phyloP scores from a whole-genome alignment of 92 coral and sea anemone genomes.

The Epizoanthus scotinus region DNA sequence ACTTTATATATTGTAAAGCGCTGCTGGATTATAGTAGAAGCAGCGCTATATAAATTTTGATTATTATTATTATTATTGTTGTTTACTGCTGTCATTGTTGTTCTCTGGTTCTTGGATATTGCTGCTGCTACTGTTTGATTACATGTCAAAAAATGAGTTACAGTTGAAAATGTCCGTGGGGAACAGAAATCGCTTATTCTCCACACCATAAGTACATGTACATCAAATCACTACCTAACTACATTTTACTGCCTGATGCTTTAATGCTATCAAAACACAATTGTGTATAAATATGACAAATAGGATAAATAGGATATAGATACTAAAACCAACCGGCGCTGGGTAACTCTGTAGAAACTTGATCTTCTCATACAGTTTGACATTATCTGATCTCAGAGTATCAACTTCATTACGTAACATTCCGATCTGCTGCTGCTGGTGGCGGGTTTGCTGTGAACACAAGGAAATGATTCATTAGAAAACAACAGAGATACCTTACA shows the following conservation, averaged over 20 bases:
- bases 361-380: constrained; percentile 95
- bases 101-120: too few species aligned
- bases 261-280: neutral
- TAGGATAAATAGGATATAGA: neutral
- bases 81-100: too few species aligned
- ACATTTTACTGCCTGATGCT: neutral
- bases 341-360: constrained; percentile 97
- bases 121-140: too few species aligned
- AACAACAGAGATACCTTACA: neutral
- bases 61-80: too few species aligned
- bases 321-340: constrained; percentile 55
- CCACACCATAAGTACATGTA: too few species aligned
- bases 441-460: constrained; percentile 84
- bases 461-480: neutral
- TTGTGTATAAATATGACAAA: neutral
- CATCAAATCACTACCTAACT: neutral
- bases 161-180: too few species aligned
- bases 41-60: too few species aligned
- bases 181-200: too few species aligned
- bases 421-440: constrained; percentile 93
- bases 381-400: constrained; percentile 91
- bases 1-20: too few species aligned
- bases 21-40: too few species aligned
- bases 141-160: too few species aligned
- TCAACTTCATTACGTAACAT: constrained; percentile 93